These are phyloP conservation scores for Motacilla alba DNA, from an alignment of 2,113 vertebrate species.

Conservation along the genomic window DNA sequence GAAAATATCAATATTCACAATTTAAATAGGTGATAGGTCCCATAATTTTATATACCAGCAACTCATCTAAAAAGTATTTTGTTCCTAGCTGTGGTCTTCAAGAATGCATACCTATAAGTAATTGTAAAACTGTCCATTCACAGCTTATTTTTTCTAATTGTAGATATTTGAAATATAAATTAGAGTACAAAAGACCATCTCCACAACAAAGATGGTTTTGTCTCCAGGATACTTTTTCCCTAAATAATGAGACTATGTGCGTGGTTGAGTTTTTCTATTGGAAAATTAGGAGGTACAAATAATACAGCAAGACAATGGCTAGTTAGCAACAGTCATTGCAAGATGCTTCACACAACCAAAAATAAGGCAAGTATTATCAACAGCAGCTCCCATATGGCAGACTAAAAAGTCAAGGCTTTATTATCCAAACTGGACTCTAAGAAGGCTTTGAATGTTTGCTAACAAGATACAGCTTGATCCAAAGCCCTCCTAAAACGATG, in stretches of 20 bases:
- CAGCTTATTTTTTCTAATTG: conserved; percentile 31
- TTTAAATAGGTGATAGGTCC: conserved; percentile 53
- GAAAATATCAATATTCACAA: conserved; percentile 74
- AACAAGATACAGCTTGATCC: not conserved
- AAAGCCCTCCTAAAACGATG: not conserved
- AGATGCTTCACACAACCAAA: conserved; percentile 24
- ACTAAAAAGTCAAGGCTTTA: conserved; percentile 54
- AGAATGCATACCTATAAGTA: not conserved
- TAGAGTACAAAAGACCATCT: conserved; percentile 19
- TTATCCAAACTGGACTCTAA: conserved; percentile 38
- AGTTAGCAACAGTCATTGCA: conserved; percentile 58
- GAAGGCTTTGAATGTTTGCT: conserved; percentile 34
- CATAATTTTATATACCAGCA: conserved; percentile 23
- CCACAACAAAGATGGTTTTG: conserved; percentile 12
- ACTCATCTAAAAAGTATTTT: conserved; percentile 41
- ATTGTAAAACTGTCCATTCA: conserved; percentile 45
- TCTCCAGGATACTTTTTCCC: not conserved
- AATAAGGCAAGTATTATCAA: conserved; percentile 49
- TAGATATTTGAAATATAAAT: conserved; percentile 21
- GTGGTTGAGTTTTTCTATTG: not conserved
- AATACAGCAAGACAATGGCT: conserved; percentile 26
- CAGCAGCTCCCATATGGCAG: conserved; percentile 53
- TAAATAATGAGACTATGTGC: conserved; percentile 10
- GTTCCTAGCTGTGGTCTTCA: conserved; percentile 44
- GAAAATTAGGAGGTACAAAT: not conserved